Evolutionary conservation across 2,113 vertebrate genomes (phyloP).

Genomic region (Tichodroma muraria): DNA sequence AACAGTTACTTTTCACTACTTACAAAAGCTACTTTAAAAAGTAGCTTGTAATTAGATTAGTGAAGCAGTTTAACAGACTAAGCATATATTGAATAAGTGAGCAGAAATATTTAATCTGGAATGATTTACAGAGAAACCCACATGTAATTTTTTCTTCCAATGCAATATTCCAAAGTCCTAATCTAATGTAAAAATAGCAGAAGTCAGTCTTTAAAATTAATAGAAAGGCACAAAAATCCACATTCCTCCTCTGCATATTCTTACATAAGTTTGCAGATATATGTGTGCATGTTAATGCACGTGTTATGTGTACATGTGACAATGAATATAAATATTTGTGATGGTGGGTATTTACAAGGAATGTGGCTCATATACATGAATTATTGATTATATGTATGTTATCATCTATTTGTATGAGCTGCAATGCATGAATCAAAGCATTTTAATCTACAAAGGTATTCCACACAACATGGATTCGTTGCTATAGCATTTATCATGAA

Average conservation of each 20-base stretch:
- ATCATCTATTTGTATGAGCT: neutral
- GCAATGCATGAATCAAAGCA: conserved; percentile 20
- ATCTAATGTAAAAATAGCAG: conserved; percentile 34
- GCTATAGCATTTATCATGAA: conserved; percentile 32
- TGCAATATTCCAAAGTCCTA: conserved; percentile 40
- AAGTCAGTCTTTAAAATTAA: neutral
- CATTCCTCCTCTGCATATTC: conserved; percentile 9
- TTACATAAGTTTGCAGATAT: neutral
- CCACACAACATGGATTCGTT: neutral
- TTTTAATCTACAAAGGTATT: conserved; percentile 32
- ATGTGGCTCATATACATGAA: neutral
- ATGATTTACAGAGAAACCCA: conserved; percentile 51
- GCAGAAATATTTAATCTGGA: conserved; percentile 71
- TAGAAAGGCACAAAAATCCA: conserved; percentile 3
- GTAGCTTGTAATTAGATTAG: conserved; percentile 65
- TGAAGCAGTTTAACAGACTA: conserved; percentile 61
- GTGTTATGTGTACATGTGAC: neutral
- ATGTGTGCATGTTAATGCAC: neutral
- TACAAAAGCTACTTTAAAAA: conserved; percentile 44
- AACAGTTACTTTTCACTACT: conserved; percentile 38
- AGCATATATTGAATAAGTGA: conserved; percentile 59
- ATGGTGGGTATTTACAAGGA: neutral
- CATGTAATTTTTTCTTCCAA: conserved; percentile 69
- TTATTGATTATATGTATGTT: neutral
- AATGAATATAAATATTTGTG: neutral